Base-by-base conservation (phyloP, 2,888 invertebrate genomes). In the Eilema caniola region DNA sequence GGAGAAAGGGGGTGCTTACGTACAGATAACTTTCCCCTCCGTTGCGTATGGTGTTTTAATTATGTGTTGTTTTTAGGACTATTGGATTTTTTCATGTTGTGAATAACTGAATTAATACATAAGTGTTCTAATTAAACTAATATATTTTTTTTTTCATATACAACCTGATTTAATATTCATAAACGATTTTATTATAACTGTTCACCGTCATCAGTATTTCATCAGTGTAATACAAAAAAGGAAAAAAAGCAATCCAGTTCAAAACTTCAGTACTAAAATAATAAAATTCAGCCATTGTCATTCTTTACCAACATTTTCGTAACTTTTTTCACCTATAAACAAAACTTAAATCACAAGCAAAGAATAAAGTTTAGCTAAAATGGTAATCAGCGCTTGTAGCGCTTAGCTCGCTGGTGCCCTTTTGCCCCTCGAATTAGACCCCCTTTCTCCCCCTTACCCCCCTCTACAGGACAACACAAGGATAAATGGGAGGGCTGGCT, bases 401-500 rank as follows among this genome's bases (percentile, higher is more conserved):
- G 89, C 86, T 90, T 89, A 90, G 86, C 84, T 82, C 91, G 88
- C 91, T 92, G 85, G 88, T 93, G 93, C 93, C 95, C 94, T 93
- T 91, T 90, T 87, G 87, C 90, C 86, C 86, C 91, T 92, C 84
- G 88, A 91, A 91, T 91, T 91, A 91, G 91, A 81, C 88, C 84
- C 65, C 87, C 86, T 75, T 70, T 79, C 81, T 56, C 61, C 68
- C 69, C 53, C 56, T 60, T 23, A 67, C 85, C 86, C 82, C 84
- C 90, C 86, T 83, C 86, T 85, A 89, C 92, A 91, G 92, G 91
- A 93, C 94, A 93, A 89, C 91, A 94, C 94, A 94, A 93, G 95
- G 95, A 95, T 95, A 95, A 95, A 95, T 95, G 95, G 95, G 94
- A 94, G 95, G 95, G 95, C 94, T 93, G 95, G 93, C 93, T 94